phyloP scores from a whole-genome alignment of 2,113 vertebrate genomes.

The Meriones unguiculatus region DNA sequence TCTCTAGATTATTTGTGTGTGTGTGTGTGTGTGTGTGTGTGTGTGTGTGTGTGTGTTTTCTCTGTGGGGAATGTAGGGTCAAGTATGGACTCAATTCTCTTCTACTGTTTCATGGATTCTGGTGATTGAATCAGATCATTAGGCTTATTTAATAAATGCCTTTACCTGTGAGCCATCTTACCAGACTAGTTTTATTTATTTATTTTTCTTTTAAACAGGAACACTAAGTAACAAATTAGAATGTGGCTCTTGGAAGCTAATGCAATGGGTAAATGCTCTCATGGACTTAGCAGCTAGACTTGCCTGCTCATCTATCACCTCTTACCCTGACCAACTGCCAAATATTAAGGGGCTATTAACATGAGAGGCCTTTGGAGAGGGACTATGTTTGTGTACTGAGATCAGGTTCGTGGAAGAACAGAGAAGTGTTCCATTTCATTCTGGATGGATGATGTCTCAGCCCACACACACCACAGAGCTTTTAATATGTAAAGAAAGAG shows the following conservation, averaged over 20 bases:
- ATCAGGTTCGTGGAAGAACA: not conserved
- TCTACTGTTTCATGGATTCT: not conserved
- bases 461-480: not conserved
- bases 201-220: not conserved
- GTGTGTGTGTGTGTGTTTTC: not conserved
- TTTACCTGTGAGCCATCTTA: not conserved
- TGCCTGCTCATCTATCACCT: not conserved
- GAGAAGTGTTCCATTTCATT: not conserved
- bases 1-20: not conserved
- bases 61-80: not conserved
- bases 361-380: not conserved
- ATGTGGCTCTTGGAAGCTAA: not conserved
- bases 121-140: no score
- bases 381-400: not conserved
- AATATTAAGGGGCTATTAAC: not conserved
- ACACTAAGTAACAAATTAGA: not conserved
- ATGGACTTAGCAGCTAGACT: not conserved
- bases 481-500: not conserved
- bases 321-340: not conserved
- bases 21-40: not conserved
- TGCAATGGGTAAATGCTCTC: not conserved
- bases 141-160: not conserved
- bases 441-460: not conserved
- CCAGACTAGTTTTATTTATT: not conserved
- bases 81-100: not conserved